Conservation (phyloP, 1,140 invertebrate genomes). For the Lordiphosa mommai region DNA sequence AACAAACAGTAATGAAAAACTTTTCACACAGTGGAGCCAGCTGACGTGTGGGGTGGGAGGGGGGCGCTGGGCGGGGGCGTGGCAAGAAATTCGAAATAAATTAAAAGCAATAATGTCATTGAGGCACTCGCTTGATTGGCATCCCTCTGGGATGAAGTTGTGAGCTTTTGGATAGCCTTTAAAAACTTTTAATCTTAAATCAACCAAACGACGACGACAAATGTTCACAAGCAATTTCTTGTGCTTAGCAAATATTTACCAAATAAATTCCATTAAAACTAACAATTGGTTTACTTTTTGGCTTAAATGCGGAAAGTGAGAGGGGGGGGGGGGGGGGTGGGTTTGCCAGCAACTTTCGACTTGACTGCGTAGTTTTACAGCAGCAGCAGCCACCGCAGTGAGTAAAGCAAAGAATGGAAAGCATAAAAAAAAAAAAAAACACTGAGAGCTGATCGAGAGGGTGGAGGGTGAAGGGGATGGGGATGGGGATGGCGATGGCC, state of each 20-base stretch:
- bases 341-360: not conserved
- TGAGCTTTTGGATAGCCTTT: not conserved
- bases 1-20: conserved; percentile 46
- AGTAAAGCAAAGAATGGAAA: conserved; percentile 1
- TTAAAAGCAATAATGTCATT: conserved; percentile 47
- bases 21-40: conserved; percentile 25
- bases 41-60: not conserved
- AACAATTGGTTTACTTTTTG: conserved; percentile 72
- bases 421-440: not conserved
- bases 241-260: conserved; percentile 65
- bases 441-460: not conserved
- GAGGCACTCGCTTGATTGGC: conserved; percentile 23
- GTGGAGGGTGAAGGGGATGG: not conserved
- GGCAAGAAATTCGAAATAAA: conserved; percentile 38
- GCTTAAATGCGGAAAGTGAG: conserved; percentile 41
- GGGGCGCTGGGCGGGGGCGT: not conserved
- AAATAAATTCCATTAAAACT: conserved; percentile 76
- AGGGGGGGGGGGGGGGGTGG: not conserved
- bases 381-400: not conserved
- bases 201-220: conserved; percentile 44
- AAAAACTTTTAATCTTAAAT: conserved; percentile 69
- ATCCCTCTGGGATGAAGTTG: not conserved
- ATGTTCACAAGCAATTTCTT: conserved; percentile 59
- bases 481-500: conserved; percentile 13
- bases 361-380: conserved; percentile 24